phyloP scores from a whole-genome alignment of 30 jellyfish, hydroid and myxozoan species.

The Calvadosia cruxmelitensis region DNA sequence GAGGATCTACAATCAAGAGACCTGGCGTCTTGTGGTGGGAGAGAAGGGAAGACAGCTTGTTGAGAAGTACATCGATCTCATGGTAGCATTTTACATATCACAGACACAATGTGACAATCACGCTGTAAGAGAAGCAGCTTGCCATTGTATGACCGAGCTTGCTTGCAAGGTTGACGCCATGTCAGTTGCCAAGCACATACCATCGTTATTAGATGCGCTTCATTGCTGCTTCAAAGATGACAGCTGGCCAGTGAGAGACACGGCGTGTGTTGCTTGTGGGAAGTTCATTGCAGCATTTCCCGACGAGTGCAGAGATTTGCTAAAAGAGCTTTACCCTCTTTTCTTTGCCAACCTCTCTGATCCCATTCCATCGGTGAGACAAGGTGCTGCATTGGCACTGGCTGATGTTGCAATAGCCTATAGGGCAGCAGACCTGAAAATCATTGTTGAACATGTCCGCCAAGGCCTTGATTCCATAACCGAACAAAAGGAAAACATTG shows the following conservation, averaged over 20 bases:
- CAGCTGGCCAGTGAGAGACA: constrained; percentile 99
- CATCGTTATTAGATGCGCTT: constrained; percentile 52
- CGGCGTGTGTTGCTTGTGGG: constrained; percentile 99
- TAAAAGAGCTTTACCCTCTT: constrained; percentile 67
- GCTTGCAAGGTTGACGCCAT: constrained; percentile 50
- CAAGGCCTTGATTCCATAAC: constrained; percentile 41
- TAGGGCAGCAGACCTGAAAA: constrained; percentile 46
- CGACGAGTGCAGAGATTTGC: constrained; percentile 28
- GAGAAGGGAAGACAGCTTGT: constrained; percentile 75
- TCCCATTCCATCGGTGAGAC: constrained; percentile 95
- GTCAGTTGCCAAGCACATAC: constrained; percentile 52
- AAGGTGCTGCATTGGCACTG: constrained; percentile 93
- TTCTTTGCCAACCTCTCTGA: constrained; percentile 72
- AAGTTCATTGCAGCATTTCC: constrained; percentile 73
- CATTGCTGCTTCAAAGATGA: constrained; percentile 89
- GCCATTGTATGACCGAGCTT: constrained; percentile 98
- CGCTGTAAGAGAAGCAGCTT: constrained; percentile 99
- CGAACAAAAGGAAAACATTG: constrained; percentile 58
- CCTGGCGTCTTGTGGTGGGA: constrained; percentile 85
- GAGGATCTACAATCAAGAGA: constrained; percentile 69
- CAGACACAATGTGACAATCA: constrained; percentile 92
- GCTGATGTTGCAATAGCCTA: constrained; percentile 63
- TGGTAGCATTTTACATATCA: constrained; percentile 51
- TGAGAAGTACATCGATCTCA: constrained; percentile 31
- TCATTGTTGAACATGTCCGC: constrained; percentile 30